Evolutionary conservation across 2,113 vertebrate genomes (phyloP).

Genomic region (Amazona guildingii): DNA sequence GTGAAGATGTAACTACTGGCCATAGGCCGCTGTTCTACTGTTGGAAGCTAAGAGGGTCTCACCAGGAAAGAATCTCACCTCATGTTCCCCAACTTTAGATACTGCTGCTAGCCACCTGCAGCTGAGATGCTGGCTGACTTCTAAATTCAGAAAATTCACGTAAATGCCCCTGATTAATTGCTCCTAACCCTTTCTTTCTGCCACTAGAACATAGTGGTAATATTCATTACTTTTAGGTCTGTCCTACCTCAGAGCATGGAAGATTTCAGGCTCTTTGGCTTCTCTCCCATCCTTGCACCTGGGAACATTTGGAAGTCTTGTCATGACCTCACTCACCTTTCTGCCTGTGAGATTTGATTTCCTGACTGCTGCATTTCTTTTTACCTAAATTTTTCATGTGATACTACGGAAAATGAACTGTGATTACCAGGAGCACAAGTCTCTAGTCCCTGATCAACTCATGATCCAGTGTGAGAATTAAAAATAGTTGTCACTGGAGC

Average conservation of each 20-base stretch:
- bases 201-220: background rate
- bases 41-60: background rate
- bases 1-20: background rate
- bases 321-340: background rate
- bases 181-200: background rate
- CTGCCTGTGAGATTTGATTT: background rate
- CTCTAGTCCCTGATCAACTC: constrained; percentile 18
- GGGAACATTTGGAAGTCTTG: background rate
- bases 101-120: background rate
- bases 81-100: background rate
- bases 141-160: background rate
- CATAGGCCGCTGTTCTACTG: background rate
- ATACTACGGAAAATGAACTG: background rate
- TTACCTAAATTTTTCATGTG: background rate
- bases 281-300: background rate
- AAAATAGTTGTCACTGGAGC: constrained; percentile 33
- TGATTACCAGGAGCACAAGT: background rate
- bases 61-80: background rate
- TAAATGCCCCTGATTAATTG: background rate
- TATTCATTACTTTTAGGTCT: background rate
- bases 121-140: background rate
- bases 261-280: background rate
- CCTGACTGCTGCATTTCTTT: background rate
- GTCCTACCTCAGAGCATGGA: background rate
- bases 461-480: background rate